phyloP scores from a whole-genome alignment of 2,113 vertebrate species.

The Romanogobio albipinnatus region DNA sequence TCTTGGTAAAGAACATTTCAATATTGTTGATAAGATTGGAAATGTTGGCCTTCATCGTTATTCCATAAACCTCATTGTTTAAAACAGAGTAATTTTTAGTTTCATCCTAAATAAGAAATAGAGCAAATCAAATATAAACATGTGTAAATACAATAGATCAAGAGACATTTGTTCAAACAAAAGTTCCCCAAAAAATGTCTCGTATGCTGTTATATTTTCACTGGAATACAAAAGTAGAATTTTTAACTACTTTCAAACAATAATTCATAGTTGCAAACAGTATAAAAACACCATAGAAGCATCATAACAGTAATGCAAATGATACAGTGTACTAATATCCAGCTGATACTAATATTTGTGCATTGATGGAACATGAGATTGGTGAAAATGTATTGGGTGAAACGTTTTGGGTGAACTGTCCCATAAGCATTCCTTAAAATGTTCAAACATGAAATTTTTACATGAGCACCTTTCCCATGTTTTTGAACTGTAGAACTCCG shows the following conservation, averaged over 20 bases:
- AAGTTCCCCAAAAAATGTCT: neutral
- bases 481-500: neutral
- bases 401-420: neutral
- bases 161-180: constrained; percentile 60
- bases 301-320: neutral
- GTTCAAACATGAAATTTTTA: neutral
- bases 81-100: no score
- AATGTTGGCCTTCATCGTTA: no score
- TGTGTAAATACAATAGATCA: neutral
- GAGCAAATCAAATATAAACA: neutral
- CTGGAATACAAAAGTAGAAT: neutral
- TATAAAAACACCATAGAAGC: neutral
- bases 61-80: no score
- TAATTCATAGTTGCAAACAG: neutral
- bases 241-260: neutral
- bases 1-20: no score
- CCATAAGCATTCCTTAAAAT: neutral
- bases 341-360: no score
- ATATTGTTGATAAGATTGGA: no score
- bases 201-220: neutral
- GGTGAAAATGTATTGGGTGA: neutral
- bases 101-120: neutral
- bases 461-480: neutral
- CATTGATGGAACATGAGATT: no score
- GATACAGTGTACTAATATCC: no score